Base-by-base conservation (phyloP, 2,113 vertebrate species). In the Cheilinus undulatus region DNA sequence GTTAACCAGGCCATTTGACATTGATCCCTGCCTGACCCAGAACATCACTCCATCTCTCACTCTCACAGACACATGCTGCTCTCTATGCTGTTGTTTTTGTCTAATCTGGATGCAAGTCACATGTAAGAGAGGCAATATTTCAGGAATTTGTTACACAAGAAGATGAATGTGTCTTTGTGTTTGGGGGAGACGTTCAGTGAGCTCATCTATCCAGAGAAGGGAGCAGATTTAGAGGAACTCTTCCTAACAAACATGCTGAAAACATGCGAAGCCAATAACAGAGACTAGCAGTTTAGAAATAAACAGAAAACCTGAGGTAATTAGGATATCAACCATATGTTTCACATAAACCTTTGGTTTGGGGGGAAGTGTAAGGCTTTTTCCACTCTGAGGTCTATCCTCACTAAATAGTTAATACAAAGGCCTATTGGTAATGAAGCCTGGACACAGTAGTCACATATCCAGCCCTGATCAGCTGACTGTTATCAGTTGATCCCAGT, bases 1-100 rank as follows among this genome's bases (percentile, higher is more conserved):
- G 70, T 82, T 82, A 89, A 91, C 89, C 91, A 92, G 92, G 87
- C 90, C 88, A 82, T 86, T 90, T 90, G 91, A 88, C 90, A 93
- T 94, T 85, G 91, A 93, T 94, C 89, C 63, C 81, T 75, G 70
- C 54, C 66, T 88, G 87, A 89, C 83, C 84, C 83, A 84, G 86
- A 80, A 83, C 77, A 81, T 81, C 58, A 40, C 65, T 63, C 69
- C 45, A 51, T 63, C 65, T 24, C 30, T 14, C 57, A 27, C 56
- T 11, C 54, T 40, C 54, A 42, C 38, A 58, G 34, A 42, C 56
- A 58, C 56, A 59, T 34, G 10, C 38, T 14, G 6, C 30, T 5
- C 38, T 56, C 17, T 26, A n/a, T 15, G 53, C 3, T 7, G 19
- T 11, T 42, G 28, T n/a, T 73, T 56, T 61, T 42, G 28, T 30